These are phyloP conservation scores for Trachops cirrhosus DNA, from an alignment of 2,797 vertebrate genomes.

Conservation along the genomic window DNA sequence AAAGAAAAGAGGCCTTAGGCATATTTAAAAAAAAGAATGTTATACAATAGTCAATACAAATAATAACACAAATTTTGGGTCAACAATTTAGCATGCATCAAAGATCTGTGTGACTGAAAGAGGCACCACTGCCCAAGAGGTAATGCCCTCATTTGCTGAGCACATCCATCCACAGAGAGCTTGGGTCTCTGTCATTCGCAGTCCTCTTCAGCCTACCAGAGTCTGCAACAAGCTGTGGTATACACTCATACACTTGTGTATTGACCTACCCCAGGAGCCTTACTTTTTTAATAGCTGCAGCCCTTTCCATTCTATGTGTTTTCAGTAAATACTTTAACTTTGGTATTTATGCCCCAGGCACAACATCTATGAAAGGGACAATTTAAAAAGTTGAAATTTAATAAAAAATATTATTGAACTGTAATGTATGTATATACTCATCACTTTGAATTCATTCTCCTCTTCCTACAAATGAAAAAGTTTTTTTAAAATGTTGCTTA, in stretches of 20 bases:
- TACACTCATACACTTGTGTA: neutral
- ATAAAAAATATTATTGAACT: neutral
- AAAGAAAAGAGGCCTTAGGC: constrained; percentile 63
- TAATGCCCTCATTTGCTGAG: neutral
- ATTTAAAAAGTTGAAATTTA: constrained; percentile 20
- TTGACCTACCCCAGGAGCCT: neutral
- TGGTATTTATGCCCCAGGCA: neutral
- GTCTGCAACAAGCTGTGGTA: neutral
- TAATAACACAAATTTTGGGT: neutral
- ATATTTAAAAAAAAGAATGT: constrained; percentile 55
- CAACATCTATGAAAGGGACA: neutral
- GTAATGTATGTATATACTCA: neutral
- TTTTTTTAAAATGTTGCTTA: neutral
- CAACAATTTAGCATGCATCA: neutral
- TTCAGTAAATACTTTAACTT: neutral
- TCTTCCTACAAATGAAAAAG: neutral
- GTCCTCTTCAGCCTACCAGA: neutral
- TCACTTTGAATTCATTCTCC: neutral
- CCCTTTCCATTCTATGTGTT: constrained; percentile 5
- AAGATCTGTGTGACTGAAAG: neutral
- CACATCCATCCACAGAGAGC: neutral
- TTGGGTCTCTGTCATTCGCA: neutral
- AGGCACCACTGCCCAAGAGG: neutral
- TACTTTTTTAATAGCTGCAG: neutral
- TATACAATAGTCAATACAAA: constrained; percentile 24